Evolutionary conservation across 1,140 invertebrate species (phyloP).

Genomic region (Arctopsyche grandis): DNA sequence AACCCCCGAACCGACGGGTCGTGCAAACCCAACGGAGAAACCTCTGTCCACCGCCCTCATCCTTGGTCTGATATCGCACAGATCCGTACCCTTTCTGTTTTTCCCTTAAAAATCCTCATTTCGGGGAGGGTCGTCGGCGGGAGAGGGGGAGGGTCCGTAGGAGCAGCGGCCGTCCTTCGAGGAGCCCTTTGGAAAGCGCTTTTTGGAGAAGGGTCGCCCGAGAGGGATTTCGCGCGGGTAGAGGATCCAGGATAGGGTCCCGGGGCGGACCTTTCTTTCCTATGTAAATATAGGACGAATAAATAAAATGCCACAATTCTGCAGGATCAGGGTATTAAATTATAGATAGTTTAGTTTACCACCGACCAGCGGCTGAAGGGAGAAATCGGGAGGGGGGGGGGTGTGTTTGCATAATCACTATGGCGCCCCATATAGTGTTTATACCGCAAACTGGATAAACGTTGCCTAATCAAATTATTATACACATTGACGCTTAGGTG

Average conservation of each 20-base stretch:
- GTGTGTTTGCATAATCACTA: conserved; percentile 33
- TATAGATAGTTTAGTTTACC: conserved; percentile 49
- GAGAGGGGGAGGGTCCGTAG: conserved; percentile 27
- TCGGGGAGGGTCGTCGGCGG: conserved; percentile 44
- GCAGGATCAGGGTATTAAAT: conserved; percentile 52
- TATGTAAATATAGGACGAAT: conserved; percentile 53
- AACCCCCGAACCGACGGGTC: background rate
- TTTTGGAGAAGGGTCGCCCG: conserved; percentile 51
- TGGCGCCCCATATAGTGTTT: conserved; percentile 3
- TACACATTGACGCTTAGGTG: background rate
- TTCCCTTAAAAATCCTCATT: conserved; percentile 54
- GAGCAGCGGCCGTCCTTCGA: conserved; percentile 32
- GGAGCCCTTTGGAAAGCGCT: conserved; percentile 42
- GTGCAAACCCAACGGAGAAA: background rate
- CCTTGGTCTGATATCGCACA: conserved; percentile 40
- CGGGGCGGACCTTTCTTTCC: conserved; percentile 45
- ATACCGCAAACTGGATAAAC: conserved; percentile 33
- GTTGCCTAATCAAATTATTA: conserved; percentile 24
- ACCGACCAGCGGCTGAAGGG: too few species aligned
- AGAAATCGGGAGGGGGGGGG: background rate
- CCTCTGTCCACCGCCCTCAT: conserved; percentile 14
- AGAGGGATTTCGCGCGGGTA: conserved; percentile 41
- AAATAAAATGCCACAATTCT: conserved; percentile 54
- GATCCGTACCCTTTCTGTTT: conserved; percentile 43
- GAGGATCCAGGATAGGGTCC: conserved; percentile 19